Evolutionary conservation across 2,888 invertebrate genomes (phyloP), one percentile per base, ranked within the genome.

Genomic region (Idaea biselata): DNA sequence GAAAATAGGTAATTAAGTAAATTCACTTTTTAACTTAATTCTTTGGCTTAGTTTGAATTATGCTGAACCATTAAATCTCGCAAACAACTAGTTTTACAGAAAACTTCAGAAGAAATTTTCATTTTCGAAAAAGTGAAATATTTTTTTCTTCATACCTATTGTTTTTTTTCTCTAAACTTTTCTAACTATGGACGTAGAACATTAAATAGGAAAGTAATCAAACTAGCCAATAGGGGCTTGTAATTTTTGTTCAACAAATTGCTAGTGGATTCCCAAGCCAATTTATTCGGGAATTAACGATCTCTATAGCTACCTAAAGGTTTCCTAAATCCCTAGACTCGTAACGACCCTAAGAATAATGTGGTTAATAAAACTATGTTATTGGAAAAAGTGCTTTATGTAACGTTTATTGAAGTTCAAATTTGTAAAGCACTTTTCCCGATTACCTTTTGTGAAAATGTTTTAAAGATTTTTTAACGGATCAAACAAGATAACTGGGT

Each of bases 311-410:
- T 44, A 44, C 56, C 17, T 17, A 14, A 33, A 55, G 60, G 58
- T 55, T 58, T 58, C 17, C 18, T 55, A 59, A 62, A 62, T 68
- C 64, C 64, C 67, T 68, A 70, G 44, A 44, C 62, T 65, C 59
- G 16, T 63, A 68, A 68, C 65, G 65, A 61, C 63, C 44, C 56
- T 68, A 58, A 58, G 56, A 56, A 44, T 44, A 44, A 44, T 44
- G 44, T 44, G 44, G 44, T 44, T 44, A 44, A 44, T 44, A 44
- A 44, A 44, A 44, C 44, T 44, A 44, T 44, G 44, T 44, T 44
- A 44, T 44, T 11, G 44, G 44, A 44, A 8, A 44, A 44, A 44
- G 44, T 44, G 44, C 44, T 44, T 44, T 44, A 44, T 44, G 14
- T 44, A 8, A 44, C 14, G 44, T 14, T 11, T 7, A 14, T 1